Evolutionary conservation across 2,888 invertebrate genomes (phyloP), one percentile per base, ranked within the genome.

Genomic region (Erpobdella octoculata): DNA sequence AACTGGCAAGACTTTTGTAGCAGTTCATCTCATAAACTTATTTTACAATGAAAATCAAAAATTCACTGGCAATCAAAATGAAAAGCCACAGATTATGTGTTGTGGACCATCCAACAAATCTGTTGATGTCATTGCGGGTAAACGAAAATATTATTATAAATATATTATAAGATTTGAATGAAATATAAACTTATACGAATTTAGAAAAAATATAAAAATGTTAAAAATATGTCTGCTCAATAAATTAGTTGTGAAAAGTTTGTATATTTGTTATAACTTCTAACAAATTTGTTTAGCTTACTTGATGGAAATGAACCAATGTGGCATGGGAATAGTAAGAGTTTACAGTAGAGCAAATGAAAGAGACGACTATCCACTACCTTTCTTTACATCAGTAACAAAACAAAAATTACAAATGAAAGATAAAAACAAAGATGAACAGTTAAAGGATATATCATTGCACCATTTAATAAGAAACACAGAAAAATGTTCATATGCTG

Each of bases 61-160:
- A n/a, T n/a, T n/a, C n/a, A 35, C 33, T 21, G 18, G 73, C 38
- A 76, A 76, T 70, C 31, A 21, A 18, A 38, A 33, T 12, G 6
- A 1, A 18, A 2, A 1, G 15, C 6, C 6, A 9, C 80, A 80
- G 72, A 78, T 82, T 21, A 71, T 82, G 36, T 74, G 79, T 41
- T 82, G 82, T 77, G 81, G 78, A 15, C 79, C 81, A 4, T 77
- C 77, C 35, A 79, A 81, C 70, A 74, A 77, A 33, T 77, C 79
- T 41, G 74, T 81, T 6, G 79, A 82, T 76, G 76, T 79, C 8
- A 73, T 81, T 8, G 77, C 78, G 69, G 78, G 81, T 81, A 70
- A 76, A 79, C n/a, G n/a, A n/a, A n/a, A n/a, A n/a, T n/a, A n/a
- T n/a, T n/a, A n/a, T n/a, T n/a, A n/a, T n/a, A n/a, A n/a, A n/a